Base-by-base conservation (phyloP, 2,888 invertebrate genomes). In the Drosophila mimetica region DNA sequence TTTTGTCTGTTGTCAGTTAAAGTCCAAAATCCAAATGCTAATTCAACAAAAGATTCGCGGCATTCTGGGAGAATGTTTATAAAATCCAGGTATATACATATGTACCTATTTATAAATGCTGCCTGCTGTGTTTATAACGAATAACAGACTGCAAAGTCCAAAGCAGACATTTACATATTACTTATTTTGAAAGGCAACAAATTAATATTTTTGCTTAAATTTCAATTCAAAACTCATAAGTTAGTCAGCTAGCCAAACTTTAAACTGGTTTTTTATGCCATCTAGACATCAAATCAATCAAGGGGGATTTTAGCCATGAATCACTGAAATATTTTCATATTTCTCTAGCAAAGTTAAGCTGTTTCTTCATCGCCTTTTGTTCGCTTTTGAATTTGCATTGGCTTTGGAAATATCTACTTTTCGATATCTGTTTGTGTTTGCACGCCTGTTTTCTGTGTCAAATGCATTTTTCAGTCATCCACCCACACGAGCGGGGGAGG, bases 391-490 rank as follows among this genome's bases (percentile, higher is more conserved):
- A 20, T 20, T 46, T 46, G 28, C 30, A 4, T 18, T 11, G 46
- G 46, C 46, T 42, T 30, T 41, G 25, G 20, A 46, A 9, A 46
- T 37, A 13, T 39, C 18, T 66, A 28, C 16, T 28, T 32, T 53
- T 11, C 30, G 11, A 16, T 41, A 41, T 36, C 22, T 48, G 6
- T 42, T 14, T 52, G 37, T 44, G 36, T 50, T n/a, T 57, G 20
- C 37, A 57, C 28, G 37, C 34, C 41, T 42, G 22, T 59, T 78
- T 80, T 80, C 74, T 84, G 82, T 82, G 85, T 84, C 81, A 81
- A 86, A 77, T 82, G 87, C 87, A 87, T 84, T 87, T 82, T 78
- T 64, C 85, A 81, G 82, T 87, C 86, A 83, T 79, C 79, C 76
- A 72, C 76, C 67, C 44, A 37, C 53, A 46, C 39, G 34, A 63